These are phyloP conservation scores for Drosophila prostipennis DNA, from an alignment of 2,888 invertebrate species.

Conservation along the genomic window DNA sequence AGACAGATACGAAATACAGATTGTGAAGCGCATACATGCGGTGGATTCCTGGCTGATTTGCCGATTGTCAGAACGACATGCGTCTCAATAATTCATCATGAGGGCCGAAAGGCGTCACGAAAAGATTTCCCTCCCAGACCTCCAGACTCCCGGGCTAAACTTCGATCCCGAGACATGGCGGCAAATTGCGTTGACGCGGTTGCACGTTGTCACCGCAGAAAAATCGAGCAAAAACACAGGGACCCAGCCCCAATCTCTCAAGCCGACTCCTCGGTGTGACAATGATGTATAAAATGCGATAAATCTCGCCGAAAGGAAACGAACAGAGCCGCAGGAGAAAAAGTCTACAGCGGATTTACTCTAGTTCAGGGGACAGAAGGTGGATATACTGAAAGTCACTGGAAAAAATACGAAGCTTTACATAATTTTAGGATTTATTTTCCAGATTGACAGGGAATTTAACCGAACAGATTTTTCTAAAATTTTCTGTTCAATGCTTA, in stretches of 20 bases:
- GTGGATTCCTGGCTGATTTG: slow-evolving; percentile 65
- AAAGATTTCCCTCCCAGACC: slow-evolving; percentile 29
- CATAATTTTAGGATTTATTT: background rate
- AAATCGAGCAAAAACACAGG: slow-evolving; percentile 28
- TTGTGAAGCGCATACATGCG: slow-evolving; percentile 11
- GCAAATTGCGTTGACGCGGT: slow-evolving; percentile 78
- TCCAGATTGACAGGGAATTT: background rate
- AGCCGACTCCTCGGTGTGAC: slow-evolving; percentile 59
- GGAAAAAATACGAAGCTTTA: background rate
- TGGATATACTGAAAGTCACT: slow-evolving; percentile 6
- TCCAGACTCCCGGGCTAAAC: slow-evolving; percentile 26
- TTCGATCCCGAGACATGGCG: slow-evolving; percentile 76
- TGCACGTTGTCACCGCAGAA: slow-evolving; percentile 71
- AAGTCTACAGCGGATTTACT: slow-evolving; percentile 62
- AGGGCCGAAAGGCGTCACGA: slow-evolving; percentile 63
- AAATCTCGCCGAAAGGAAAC: slow-evolving; percentile 61
- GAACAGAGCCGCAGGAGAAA: slow-evolving; percentile 25
- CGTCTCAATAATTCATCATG: slow-evolving; percentile 77
- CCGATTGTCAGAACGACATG: slow-evolving; percentile 77
- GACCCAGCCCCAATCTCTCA: slow-evolving; percentile 45
- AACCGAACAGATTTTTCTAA: no score
- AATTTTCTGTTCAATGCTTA: no score
- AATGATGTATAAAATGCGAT: slow-evolving; percentile 79
- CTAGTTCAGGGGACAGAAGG: slow-evolving; percentile 49
- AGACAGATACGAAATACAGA: slow-evolving; percentile 1